Conservation (phyloP, 2,888 invertebrate species). For the Corbicula japonica region DNA sequence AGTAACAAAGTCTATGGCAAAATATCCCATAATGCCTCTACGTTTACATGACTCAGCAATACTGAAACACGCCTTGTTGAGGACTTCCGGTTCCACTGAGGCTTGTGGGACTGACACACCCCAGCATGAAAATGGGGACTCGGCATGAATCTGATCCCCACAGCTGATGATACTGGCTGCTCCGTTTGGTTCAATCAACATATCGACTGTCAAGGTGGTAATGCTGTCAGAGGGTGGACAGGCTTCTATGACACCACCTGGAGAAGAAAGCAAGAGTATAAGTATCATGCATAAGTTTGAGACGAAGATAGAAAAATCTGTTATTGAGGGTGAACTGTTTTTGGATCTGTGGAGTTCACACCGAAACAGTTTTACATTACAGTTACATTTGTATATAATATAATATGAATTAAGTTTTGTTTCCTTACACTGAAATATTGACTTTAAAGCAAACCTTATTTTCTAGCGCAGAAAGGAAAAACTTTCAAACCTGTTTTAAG, state of each 20-base stretch:
- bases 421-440: too few species aligned
- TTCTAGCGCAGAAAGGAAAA: too few species aligned
- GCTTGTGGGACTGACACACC: constrained; percentile 86
- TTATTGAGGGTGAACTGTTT: too few species aligned
- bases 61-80: constrained; percentile 82
- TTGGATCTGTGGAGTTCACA: too few species aligned
- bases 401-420: too few species aligned
- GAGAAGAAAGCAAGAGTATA: neutral
- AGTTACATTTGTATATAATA: too few species aligned
- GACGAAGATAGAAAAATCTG: too few species aligned
- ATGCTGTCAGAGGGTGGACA: constrained; percentile 86
- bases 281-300: too few species aligned
- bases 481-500: too few species aligned
- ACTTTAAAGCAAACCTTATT: too few species aligned
- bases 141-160: constrained; percentile 86
- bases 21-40: constrained; percentile 85
- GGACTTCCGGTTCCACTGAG: constrained; percentile 83
- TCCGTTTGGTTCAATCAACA: constrained; percentile 86
- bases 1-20: constrained; percentile 86
- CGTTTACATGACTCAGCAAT: constrained; percentile 85
- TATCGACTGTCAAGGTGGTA: constrained; percentile 84
- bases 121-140: constrained; percentile 84
- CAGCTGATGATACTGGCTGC: constrained; percentile 77
- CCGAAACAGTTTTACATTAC: too few species aligned
- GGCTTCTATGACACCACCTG: constrained; percentile 86